A percentile compares a stretch with the other conserved stretches of the same genome.
phyloP scores from a whole-genome alignment of 1,140 invertebrate genomes.

The Diploscapter pachys region DNA sequence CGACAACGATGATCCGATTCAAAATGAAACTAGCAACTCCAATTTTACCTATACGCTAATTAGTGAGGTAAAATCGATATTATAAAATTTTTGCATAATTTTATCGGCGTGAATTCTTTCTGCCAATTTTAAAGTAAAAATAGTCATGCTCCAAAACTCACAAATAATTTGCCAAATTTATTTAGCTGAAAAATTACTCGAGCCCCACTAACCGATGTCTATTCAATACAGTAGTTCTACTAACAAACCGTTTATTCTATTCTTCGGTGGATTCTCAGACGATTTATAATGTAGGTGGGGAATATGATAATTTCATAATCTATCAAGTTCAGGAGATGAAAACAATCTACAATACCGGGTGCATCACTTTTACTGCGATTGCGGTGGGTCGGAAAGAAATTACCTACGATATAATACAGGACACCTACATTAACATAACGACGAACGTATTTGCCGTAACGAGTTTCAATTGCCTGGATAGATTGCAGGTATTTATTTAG shows the following conservation, averaged over 20 bases:
- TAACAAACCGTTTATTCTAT: slow-evolving; percentile 35
- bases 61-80: slow-evolving; percentile 9
- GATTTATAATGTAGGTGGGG: slow-evolving; percentile 12
- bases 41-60: slow-evolving; percentile 22
- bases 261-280: too few species aligned
- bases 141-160: background rate
- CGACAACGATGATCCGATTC: slow-evolving; percentile 14
- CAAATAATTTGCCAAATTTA: background rate
- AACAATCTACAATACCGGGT: background rate
- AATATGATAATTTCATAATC: background rate
- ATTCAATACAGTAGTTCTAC: slow-evolving; percentile 38
- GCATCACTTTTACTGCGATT: background rate
- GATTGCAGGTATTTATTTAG: background rate
- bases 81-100: background rate
- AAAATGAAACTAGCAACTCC: background rate
- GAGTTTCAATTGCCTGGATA: slow-evolving; percentile 29
- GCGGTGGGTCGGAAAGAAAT: slow-evolving; percentile 29
- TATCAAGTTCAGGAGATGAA: slow-evolving; percentile 10
- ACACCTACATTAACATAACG: slow-evolving; percentile 19
- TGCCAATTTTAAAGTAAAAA: slow-evolving; percentile 10
- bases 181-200: background rate
- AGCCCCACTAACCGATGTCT: slow-evolving; percentile 21
- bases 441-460: slow-evolving; percentile 22
- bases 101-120: slow-evolving; percentile 6
- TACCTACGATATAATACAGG: slow-evolving; percentile 11